Evolutionary conservation across 2,797 vertebrate species (phyloP), one percentile per base, ranked within the genome.

Genomic region (Orientallactaga sibirica): DNA sequence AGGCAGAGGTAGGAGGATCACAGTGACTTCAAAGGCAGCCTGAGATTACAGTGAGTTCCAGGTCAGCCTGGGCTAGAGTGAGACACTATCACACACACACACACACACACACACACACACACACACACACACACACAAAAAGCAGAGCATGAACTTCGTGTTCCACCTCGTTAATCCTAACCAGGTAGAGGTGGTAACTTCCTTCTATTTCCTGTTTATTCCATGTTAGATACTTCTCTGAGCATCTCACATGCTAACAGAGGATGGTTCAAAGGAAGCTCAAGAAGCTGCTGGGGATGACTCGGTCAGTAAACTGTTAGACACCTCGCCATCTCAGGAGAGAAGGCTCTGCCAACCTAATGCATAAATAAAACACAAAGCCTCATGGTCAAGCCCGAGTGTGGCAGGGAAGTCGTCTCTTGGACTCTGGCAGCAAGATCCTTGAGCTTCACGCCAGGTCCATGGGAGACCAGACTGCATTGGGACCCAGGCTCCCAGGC

Each of bases 321-420:
- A 27, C 64, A 94, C 79, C 41, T 58, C 81, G 41, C 11, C 64
- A 61, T 91, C 89, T 89, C 86, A 22, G 61, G 76, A 90, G 78
- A 88, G 81, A 85, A 85, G 80, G 22, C 62, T 96, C 91, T 92
- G 91, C 43, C 71, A 93, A 85, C n/a, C 78, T 92, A 88, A 77
- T 62, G 70, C 87, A 88, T 91, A 94, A 92, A 80, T 84, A 93
- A 95, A 95, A 93, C 55, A 80, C 77, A 88, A 94, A 94, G 62
- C 75, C 88, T 84, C 62, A 24, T 14, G 3, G 77, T 80, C 79
- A 37, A 94, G 80, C 58, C 87, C 58, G 2, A 74, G 81, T 80
- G 67, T 52, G 64, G 61, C 15, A 71, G 58, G 68, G 86, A 90
- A 55, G 66, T 33, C 82, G 7, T 27, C 22, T 79, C 33, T 7